Base-by-base conservation (phyloP, 2,888 invertebrate species). In the Drosophila mimetica region DNA sequence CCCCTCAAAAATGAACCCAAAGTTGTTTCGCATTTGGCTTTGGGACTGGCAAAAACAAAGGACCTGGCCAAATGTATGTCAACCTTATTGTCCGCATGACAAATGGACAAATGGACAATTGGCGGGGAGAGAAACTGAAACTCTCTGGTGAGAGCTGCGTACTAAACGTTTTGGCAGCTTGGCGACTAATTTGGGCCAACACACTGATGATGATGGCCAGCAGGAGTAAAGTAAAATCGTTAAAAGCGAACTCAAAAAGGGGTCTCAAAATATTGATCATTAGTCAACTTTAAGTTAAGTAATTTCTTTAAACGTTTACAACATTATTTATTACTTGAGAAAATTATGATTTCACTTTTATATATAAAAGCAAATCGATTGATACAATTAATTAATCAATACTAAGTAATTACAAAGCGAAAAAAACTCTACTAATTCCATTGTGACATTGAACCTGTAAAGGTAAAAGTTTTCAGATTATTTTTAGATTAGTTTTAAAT, bases 41-140 rank as follows among this genome's bases (percentile, higher is more conserved):
- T 37, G 14, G 41, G 22, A n/a, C 46, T 46, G 11, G 46, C 32
- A 59, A 77, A 87, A 83, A 76, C 80, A 63, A 86, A 83, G 76
- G 84, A 88, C 88, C 89, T 81, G 86, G 86, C 87, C 86, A 86
- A 90, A 90, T 90, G 91, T 90, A 88, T 90, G 90, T 90, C 90
- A 90, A 74, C 82, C 75, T 82, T 79, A 73, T 75, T 78, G 73
- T 90, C 83, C 81, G 85, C 85, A 86, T 90, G 90, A 90, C 90
- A 91, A 90, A 91, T 90, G 86, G 90, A 90, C 90, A 91, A 90
- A 91, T 90, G 86, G 89, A 86, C 89, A 83, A 89, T 61, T 52
- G 18, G 47, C 25, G 44, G 32, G 34, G n/a, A 28, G 4, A 18
- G 60, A 41, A 39, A 37, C 46, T 30, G 60, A 41, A 39, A 37